Base-by-base conservation (phyloP, 2,888 invertebrate species). In the Lottia scabra region DNA sequence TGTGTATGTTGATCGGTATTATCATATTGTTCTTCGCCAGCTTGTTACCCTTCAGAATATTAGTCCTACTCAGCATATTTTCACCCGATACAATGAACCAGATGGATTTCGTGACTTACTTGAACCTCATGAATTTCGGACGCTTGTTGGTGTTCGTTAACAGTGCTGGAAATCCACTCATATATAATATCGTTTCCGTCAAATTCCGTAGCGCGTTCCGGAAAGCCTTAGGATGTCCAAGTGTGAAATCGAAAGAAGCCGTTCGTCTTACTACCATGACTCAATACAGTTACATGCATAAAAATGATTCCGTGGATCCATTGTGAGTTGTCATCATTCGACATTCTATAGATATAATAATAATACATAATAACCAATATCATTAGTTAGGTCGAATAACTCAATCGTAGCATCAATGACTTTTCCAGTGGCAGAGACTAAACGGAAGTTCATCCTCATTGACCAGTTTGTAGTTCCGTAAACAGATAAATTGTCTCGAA, bases 151-250 rank as follows among this genome's bases (percentile, higher is more conserved):
- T 95, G 80, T 96, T 96, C 90, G 92, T 96, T 69, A 96, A 97
- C 90, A 96, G 96, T 65, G 96, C 96, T 12, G 93, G 96, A 68
- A 97, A 97, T 91, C 96, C 96, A 16, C 95, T 96, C 84, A 91
- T 97, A 68, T 97, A 97, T 90, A 96, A 96, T 89, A 92, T 96
- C 69, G 95, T 96, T 94, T 96, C 96, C 73, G 95, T 96, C 0
- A 96, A 96, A 88, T 97, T 97, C 90, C 92, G 96, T 15, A 93
- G 80, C 23, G 89, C 84, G 1, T 84, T 84, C 70, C 72, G 74
- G 63, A 66, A 72, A 3, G 71, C 76, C 45, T 64, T 79, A 15
- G 69, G 68, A 23, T 76, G 78, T 23, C 56, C 46, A 38, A 62
- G 10, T 27, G 56, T 65, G 19, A 45, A 65, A 3, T 26, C 27